Evolutionary conservation across 2,797 vertebrate species (phyloP), one percentile per base, ranked within the genome.

Genomic region (Gallinago stenura): DNA sequence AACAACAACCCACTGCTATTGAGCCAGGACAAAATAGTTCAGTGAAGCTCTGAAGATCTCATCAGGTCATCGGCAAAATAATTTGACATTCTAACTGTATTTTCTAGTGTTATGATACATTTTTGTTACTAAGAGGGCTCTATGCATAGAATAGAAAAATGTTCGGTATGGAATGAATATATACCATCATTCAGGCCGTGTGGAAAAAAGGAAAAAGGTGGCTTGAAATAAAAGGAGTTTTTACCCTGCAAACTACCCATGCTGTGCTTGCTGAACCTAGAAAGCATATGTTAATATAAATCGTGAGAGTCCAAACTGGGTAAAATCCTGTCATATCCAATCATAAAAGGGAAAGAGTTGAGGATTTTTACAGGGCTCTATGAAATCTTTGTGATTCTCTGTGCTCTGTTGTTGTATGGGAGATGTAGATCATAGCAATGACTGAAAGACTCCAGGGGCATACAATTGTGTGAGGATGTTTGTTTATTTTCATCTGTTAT

Each of bases 21-120:
- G 9, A 10, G 22, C 6, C 2, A 2, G 3, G 1, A 5, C n/a
- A 24, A 66, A 73, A 25, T 1, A 19, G 10, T 1, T 83, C 5
- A 8, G 16, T 41, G 33, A 76, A 41, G 15, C 17, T 66, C 13
- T 72, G 25, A 73, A 68, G 12, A 28, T 43, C 24, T 80, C 4
- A 33, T 18, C 11, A 25, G 28, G 35, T 62, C 28, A 7, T 6
- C 66, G 39, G 37, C 30, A 61, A 82, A 61, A 73, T 70, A 69
- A 53, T 30, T 43, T 65, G 19, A 20, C 0, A 1, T 66, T 75
- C 33, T 60, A 65, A 37, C 3, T 1, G 0, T 60, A 54, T 60
- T 4, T 69, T 57, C 12, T 35, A 17, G 4, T 19, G 25, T 56
- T 46, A 53, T 43, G 2, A 12, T 50, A 19, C 0, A 1, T n/a